A percentile compares a stretch with the other conserved stretches of the same genome.
Conservation (phyloP, 2,797 vertebrate genomes). For the Oryzias dopingdopingensis region DNA sequence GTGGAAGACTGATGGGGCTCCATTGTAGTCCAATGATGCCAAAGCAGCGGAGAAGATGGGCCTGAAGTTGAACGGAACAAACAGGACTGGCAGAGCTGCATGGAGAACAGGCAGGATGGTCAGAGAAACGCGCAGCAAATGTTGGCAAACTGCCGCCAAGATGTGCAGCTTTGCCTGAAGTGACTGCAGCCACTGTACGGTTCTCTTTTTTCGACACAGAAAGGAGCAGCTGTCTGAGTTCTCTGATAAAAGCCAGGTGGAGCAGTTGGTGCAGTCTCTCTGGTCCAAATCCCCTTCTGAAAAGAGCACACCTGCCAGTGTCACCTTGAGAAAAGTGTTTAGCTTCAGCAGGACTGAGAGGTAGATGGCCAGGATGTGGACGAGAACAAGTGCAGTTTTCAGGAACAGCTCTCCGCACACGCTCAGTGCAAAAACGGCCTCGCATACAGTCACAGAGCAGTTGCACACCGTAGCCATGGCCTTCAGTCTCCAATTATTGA, state of each 20-base stretch:
- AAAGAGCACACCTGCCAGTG: slow-evolving; percentile 23
- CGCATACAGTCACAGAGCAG: slow-evolving; percentile 28
- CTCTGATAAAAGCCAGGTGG: slow-evolving; percentile 22
- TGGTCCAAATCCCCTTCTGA: background rate
- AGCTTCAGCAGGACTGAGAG: slow-evolving; percentile 51
- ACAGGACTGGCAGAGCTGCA: background rate
- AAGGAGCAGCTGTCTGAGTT: background rate
- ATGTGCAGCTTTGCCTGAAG: background rate
- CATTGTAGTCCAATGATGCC: slow-evolving; percentile 11
- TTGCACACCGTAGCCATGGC: slow-evolving; percentile 1
- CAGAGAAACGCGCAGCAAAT: background rate
- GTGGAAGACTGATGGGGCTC: slow-evolving; percentile 7
- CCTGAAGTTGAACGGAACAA: slow-evolving; percentile 8
- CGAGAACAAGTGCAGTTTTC: slow-evolving; percentile 40
- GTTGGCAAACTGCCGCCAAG: slow-evolving; percentile 1
- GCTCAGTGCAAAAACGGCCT: slow-evolving; percentile 23
- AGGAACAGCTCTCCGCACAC: slow-evolving; percentile 48
- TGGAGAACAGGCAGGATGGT: slow-evolving; percentile 7
- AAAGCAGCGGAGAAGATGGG: slow-evolving; percentile 3
- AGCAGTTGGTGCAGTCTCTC: background rate
- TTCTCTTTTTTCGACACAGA: background rate
- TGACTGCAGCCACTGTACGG: background rate
- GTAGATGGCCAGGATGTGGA: slow-evolving; percentile 23
- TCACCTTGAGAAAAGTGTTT: slow-evolving; percentile 39
- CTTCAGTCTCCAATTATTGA: slow-evolving; percentile 16